Percentiles rank a stretch among this genome's conserved stretches.
Conservation (phyloP, 2,797 vertebrate species). For the Sparus aurata region DNA sequence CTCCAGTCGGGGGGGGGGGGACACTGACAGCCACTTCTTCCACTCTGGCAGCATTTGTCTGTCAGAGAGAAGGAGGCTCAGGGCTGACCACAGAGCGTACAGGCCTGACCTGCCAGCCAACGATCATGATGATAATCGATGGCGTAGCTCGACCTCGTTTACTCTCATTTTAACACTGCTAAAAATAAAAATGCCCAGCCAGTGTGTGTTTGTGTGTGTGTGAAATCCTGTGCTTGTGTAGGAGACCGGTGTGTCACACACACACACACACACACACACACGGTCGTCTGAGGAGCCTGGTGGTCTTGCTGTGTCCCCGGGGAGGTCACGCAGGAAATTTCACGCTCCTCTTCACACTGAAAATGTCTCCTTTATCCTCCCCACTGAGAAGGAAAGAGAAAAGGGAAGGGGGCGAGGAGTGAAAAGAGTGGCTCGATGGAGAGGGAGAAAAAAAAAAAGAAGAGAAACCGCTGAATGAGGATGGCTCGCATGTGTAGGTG, state of each 20-base stretch:
- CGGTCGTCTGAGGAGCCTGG: slow-evolving; percentile 58
- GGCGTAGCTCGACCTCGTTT: slow-evolving; percentile 7
- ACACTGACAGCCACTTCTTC: slow-evolving; percentile 25
- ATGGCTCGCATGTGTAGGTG: slow-evolving; percentile 67
- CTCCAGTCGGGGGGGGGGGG: slow-evolving; percentile 1
- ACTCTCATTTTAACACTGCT: slow-evolving; percentile 33
- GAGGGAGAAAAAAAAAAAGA: slow-evolving; percentile 7
- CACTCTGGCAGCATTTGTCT: neutral
- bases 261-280: slow-evolving; percentile 31
- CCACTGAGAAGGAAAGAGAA: slow-evolving; percentile 44
- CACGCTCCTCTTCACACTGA: slow-evolving; percentile 77
- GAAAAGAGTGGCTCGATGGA: slow-evolving; percentile 45
- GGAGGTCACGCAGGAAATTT: slow-evolving; percentile 77
- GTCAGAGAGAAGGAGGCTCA: slow-evolving; percentile 1
- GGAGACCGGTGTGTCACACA: neutral
- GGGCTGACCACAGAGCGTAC: neutral
- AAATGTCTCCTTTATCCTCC: slow-evolving; percentile 77
- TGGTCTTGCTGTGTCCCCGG: slow-evolving; percentile 66
- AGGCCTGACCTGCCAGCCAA: too few relatives aligned
- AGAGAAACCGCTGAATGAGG: slow-evolving; percentile 51
- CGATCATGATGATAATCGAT: neutral
- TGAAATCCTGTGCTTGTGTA: too few relatives aligned
- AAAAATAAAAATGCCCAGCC: slow-evolving; percentile 13
- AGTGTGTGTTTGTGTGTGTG: too few relatives aligned
- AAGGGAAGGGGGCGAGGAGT: slow-evolving; percentile 18